Evolutionary conservation across 2,797 vertebrate genomes (phyloP).

Genomic region (Pipistrellus nathusii): DNA sequence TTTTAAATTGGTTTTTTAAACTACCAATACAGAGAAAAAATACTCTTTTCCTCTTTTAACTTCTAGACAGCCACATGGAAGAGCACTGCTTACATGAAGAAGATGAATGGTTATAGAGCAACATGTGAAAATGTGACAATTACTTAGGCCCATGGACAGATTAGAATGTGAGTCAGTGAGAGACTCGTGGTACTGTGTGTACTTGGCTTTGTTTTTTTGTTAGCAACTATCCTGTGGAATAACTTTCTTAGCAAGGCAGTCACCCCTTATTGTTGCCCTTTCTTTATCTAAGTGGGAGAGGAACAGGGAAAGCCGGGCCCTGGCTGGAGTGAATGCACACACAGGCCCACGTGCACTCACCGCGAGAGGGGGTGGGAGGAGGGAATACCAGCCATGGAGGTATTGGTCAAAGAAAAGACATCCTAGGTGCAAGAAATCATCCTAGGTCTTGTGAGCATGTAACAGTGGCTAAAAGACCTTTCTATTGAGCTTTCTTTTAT

Average conservation of each 20-base stretch:
- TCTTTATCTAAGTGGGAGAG: not conserved
- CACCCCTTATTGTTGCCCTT: not conserved
- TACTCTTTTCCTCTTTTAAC: not conserved
- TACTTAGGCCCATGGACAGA: not conserved
- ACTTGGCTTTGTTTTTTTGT: not conserved
- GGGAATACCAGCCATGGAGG: rapidly evolving
- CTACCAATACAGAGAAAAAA: constrained; percentile 36
- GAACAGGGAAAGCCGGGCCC: not conserved
- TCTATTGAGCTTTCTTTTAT: not conserved
- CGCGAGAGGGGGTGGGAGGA: rapidly evolving
- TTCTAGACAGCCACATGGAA: not conserved
- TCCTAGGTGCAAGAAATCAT: not conserved
- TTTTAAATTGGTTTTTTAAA: constrained; percentile 65
- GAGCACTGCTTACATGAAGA: not conserved
- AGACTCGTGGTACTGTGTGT: rapidly evolving
- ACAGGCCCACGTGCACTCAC: not conserved
- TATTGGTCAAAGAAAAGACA: not conserved
- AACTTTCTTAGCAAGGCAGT: not conserved
- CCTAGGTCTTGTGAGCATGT: not conserved
- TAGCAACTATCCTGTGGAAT: not conserved
- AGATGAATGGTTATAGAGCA: not conserved
- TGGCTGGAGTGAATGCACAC: not conserved
- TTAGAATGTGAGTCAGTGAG: not conserved
- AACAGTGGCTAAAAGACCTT: not conserved
- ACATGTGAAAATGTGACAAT: not conserved